These are phyloP conservation scores for Coreoperca whiteheadi DNA, from an alignment of 2,113 vertebrate species.

Conservation along the genomic window DNA sequence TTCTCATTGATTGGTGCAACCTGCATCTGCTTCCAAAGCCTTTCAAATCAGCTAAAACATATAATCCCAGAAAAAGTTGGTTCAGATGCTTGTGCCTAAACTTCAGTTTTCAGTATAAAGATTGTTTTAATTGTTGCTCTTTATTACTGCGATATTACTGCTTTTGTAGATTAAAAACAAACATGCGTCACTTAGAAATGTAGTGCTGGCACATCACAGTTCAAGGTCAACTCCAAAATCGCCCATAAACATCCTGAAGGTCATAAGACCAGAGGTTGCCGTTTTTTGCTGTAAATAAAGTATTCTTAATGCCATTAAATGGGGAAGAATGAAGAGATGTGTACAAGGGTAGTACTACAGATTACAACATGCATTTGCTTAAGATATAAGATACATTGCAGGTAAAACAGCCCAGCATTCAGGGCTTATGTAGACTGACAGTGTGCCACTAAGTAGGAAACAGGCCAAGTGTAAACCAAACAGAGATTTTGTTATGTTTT, in stretches of 20 bases:
- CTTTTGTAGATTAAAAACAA: neutral
- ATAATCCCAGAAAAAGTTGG: constrained; percentile 7
- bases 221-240: neutral
- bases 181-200: neutral
- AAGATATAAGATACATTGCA: constrained; percentile 1
- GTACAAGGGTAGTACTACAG: too few species aligned
- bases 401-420: constrained; percentile 8
- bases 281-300: neutral
- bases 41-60: constrained; percentile 38
- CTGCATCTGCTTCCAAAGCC: constrained; percentile 3
- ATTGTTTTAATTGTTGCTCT: neutral
- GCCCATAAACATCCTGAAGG: neutral
- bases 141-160: neutral
- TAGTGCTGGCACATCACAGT: neutral
- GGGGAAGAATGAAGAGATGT: neutral
- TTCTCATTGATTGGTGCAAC: constrained; percentile 33
- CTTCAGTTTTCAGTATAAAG: neutral
- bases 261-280: neutral
- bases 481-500: constrained; percentile 39
- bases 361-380: neutral
- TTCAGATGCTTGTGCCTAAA: neutral
- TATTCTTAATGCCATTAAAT: neutral
- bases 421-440: constrained; percentile 25
- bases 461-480: constrained; percentile 49
- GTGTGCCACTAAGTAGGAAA: constrained; percentile 39